Conservation (phyloP, 2,888 invertebrate genomes). For the Axea sp. region DNA sequence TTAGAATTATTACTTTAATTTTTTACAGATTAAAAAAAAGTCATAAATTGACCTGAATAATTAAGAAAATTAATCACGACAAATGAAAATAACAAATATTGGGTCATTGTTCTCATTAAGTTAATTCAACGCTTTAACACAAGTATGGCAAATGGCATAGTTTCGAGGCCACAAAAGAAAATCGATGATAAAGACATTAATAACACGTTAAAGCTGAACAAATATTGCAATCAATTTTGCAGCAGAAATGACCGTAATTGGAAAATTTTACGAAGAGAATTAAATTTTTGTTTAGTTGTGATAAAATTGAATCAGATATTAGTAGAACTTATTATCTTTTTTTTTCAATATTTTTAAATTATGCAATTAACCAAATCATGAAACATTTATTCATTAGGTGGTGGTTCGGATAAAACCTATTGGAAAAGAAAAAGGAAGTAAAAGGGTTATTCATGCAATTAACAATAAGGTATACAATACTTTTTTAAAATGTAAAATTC, state of each 20-base stretch:
- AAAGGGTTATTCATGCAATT: slow-evolving; percentile 87
- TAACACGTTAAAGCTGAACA: slow-evolving; percentile 36
- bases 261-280: no score
- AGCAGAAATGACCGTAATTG: slow-evolving; percentile 19
- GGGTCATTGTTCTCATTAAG: slow-evolving; percentile 64
- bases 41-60: no score
- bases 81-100: no score
- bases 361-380: neutral
- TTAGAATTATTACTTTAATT: no score
- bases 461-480: slow-evolving; percentile 92
- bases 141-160: slow-evolving; percentile 38
- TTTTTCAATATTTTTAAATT: no score
- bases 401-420: slow-evolving; percentile 94
- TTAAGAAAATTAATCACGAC: no score
- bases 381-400: slow-evolving; percentile 82
- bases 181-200: slow-evolving; percentile 61
- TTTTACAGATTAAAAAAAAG: no score
- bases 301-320: no score
- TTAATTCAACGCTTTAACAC: slow-evolving; percentile 22
- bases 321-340: no score
- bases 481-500: no score
- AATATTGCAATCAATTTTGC: slow-evolving; percentile 26
- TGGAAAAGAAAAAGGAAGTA: slow-evolving; percentile 85
- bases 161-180: slow-evolving; percentile 61
- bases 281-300: no score